Percentiles rank a stretch among this genome's conserved stretches.
Evolutionary conservation across 1,140 invertebrate species (phyloP).

Genomic region (Drosophila jambulina): DNA sequence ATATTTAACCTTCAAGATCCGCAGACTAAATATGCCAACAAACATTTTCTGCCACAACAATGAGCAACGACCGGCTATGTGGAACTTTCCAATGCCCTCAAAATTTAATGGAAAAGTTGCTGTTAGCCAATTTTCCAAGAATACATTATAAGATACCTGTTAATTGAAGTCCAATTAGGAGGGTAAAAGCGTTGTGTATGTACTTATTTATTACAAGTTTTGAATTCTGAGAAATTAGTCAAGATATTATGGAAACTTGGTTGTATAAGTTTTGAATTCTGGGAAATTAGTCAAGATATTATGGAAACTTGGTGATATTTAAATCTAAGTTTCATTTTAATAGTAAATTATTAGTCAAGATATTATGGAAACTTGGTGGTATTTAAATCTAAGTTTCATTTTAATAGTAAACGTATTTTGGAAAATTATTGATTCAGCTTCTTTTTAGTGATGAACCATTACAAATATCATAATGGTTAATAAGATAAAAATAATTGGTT

Average conservation of each 20-base stretch:
- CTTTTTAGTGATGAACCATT: no score
- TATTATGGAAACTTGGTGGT: no score
- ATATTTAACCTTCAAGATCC: slow-evolving; percentile 83
- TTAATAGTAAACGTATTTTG: no score
- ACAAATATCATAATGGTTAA: no score
- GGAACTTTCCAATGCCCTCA: slow-evolving; percentile 42
- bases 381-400: background rate
- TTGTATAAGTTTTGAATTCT: no score
- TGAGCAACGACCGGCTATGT: background rate
- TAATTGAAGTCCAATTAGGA: slow-evolving; percentile 1
- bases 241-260: background rate
- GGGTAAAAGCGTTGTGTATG: background rate
- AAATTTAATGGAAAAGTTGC: background rate
- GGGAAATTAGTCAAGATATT: no score
- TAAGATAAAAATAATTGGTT: no score
- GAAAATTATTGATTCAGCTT: no score
- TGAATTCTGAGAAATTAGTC: background rate
- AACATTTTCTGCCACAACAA: slow-evolving; percentile 55
- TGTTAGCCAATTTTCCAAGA: background rate
- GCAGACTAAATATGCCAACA: slow-evolving; percentile 74
- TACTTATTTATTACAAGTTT: no score
- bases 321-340: background rate
- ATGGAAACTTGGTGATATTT: background rate
- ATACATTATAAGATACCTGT: background rate
- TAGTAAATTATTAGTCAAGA: no score